phyloP scores from a whole-genome alignment of 2,888 invertebrate genomes.

The Zygothrica quintamaculata region DNA sequence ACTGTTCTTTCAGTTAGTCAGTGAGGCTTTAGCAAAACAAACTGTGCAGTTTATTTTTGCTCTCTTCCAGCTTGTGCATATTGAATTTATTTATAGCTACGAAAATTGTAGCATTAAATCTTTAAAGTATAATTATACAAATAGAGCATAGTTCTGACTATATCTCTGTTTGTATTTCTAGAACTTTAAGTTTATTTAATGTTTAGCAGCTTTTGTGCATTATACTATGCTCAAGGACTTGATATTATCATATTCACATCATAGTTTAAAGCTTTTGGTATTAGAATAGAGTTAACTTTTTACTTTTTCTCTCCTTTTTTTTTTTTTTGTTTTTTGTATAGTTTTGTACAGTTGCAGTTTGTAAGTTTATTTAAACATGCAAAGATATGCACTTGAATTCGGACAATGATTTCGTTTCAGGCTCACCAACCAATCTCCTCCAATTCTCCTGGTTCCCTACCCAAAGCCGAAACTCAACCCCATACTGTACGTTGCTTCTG shows the following conservation, averaged over 20 bases:
- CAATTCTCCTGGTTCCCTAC: no score
- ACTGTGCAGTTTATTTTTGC: neutral
- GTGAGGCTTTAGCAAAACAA: conserved; percentile 15
- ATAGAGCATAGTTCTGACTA: neutral
- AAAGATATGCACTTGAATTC: conserved; percentile 45
- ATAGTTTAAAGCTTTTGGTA: neutral
- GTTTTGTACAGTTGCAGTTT: conserved; percentile 32
- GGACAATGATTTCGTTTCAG: conserved; percentile 11
- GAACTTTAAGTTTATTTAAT: no score
- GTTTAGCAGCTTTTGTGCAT: no score
- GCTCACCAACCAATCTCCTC: neutral
- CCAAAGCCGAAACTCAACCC: neutral
- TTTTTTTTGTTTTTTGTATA: no score
- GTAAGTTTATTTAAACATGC: conserved; percentile 64
- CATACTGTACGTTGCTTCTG: conserved; percentile 53
- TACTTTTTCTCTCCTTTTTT: no score
- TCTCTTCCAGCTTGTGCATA: no score
- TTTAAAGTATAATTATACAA: conserved; percentile 4
- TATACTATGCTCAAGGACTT: no score
- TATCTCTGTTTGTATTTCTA: no score
- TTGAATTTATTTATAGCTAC: conserved; percentile 1
- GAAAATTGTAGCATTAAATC: no score
- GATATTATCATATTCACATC: conserved; percentile 4
- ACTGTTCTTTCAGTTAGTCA: conserved; percentile 15
- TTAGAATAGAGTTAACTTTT: neutral